These are phyloP conservation scores for Solenopsis invicta DNA, from an alignment of 1,140 invertebrate genomes.

Conservation along the genomic window DNA sequence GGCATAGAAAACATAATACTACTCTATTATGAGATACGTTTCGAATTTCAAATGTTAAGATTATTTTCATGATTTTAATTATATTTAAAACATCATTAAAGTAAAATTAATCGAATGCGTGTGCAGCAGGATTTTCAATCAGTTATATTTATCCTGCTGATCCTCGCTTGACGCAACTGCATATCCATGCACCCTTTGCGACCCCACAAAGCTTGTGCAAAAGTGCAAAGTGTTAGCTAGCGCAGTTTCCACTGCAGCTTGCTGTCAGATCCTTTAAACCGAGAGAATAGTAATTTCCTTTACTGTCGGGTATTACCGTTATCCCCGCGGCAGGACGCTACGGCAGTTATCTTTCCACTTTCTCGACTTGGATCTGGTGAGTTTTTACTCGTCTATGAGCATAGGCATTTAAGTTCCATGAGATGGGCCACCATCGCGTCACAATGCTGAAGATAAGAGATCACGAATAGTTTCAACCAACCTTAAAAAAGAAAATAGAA, in stretches of 20 bases:
- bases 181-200: neutral
- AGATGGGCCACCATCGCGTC: constrained; percentile 7
- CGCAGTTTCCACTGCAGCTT: constrained; percentile 23
- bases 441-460: constrained; percentile 42
- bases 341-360: constrained; percentile 51
- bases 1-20: neutral
- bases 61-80: neutral
- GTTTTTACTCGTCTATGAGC: constrained; percentile 38
- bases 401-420: constrained; percentile 13
- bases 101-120: neutral
- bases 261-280: constrained; percentile 64
- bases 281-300: constrained; percentile 71
- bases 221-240: constrained; percentile 58
- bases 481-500: neutral
- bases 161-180: neutral
- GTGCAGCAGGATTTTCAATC: neutral
- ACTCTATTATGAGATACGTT: neutral
- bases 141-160: neutral
- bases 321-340: constrained; percentile 37
- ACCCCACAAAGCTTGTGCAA: neutral
- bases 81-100: constrained; percentile 18
- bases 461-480: constrained; percentile 9
- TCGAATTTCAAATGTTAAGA: neutral
- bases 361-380: neutral
- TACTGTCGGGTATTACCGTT: constrained; percentile 67